Percentiles rank a stretch among this genome's conserved stretches.
Evolutionary conservation across 2,113 vertebrate species (phyloP).

Genomic region (Corydoras maculifer): DNA sequence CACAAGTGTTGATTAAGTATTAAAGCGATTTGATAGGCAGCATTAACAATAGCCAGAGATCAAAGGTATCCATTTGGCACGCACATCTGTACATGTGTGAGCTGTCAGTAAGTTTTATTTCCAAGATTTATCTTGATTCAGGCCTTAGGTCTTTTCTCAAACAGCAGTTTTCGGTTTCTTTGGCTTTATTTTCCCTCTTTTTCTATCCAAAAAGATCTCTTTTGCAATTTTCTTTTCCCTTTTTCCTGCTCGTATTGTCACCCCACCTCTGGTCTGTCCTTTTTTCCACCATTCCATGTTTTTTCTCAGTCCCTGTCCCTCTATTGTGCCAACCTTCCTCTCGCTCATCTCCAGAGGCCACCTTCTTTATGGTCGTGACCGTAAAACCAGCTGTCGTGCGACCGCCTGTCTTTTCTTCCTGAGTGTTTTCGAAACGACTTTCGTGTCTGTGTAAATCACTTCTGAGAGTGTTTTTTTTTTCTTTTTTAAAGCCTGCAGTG

Average conservation of each 20-base stretch:
- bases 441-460: slow-evolving; percentile 24
- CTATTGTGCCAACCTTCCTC: slow-evolving; percentile 39
- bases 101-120: background rate
- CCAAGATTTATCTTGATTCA: slow-evolving; percentile 9
- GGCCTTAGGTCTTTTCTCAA: too few relatives aligned
- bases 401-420: slow-evolving; percentile 16
- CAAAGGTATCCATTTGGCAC: slow-evolving; percentile 13
- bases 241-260: slow-evolving; percentile 2
- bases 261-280: background rate
- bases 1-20: slow-evolving; percentile 1
- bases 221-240: background rate
- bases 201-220: too few relatives aligned
- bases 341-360: slow-evolving; percentile 37
- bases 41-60: slow-evolving; percentile 22
- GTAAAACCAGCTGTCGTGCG: slow-evolving; percentile 40
- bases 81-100: background rate
- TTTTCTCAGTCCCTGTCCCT: background rate
- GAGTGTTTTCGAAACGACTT: slow-evolving; percentile 26
- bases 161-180: too few relatives aligned
- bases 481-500: slow-evolving; percentile 17
- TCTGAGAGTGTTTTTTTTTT: slow-evolving; percentile 1
- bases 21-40: slow-evolving; percentile 19
- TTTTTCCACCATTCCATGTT: background rate
- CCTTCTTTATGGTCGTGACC: slow-evolving; percentile 48
- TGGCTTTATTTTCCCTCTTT: too few relatives aligned